Evolutionary conservation across 2,113 vertebrate genomes (phyloP).

Genomic region (Ursus arctos): DNA sequence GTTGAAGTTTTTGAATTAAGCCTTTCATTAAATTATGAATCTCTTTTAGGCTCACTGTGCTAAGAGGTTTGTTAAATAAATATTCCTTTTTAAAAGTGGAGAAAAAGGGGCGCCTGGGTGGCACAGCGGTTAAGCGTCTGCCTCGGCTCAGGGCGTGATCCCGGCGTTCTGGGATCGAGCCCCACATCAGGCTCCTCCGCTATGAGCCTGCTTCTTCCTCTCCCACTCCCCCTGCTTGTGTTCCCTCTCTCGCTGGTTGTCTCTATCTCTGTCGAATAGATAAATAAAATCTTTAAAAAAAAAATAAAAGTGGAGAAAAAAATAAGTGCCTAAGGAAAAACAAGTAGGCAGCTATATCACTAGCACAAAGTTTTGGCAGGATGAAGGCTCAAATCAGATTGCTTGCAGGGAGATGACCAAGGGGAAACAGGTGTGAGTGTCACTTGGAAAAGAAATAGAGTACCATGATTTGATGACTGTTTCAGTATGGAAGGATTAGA

Average conservation of each 20-base stretch:
- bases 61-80: slow-evolving; percentile 7
- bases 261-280: no score
- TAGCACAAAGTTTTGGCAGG: background rate
- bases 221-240: no score
- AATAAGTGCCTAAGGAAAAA: background rate
- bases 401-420: background rate
- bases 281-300: no score
- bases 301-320: background rate
- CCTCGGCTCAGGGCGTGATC: no score
- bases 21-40: slow-evolving; percentile 42
- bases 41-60: background rate
- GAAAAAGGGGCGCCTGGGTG: background rate
- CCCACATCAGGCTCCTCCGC: no score
- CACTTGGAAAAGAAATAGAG: background rate
- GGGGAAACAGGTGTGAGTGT: background rate
- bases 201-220: no score
- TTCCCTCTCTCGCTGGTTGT: no score
- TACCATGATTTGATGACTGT: background rate
- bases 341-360: background rate
- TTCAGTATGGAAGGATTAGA: background rate
- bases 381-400: background rate
- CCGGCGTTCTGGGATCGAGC: no score
- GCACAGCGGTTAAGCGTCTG: no score
- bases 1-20: background rate
- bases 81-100: background rate